Evolutionary conservation across 2,797 vertebrate species (phyloP).

Genomic region (Paratrypauchen microcephalus): DNA sequence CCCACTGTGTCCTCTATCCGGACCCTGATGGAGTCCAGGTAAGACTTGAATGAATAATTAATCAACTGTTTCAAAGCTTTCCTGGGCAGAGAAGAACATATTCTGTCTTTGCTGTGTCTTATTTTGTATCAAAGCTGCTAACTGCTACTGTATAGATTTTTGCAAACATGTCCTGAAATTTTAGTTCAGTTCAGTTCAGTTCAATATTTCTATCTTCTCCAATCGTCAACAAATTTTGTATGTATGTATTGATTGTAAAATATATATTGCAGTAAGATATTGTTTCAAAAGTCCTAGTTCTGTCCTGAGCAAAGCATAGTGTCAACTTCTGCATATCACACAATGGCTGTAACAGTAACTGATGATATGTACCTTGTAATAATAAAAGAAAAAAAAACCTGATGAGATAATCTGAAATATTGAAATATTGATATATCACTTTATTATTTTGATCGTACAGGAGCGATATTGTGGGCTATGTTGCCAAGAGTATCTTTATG

Average conservation of each 20-base stretch:
- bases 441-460: too few species aligned
- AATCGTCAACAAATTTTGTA: neutral
- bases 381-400: too few species aligned
- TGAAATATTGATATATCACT: too few species aligned
- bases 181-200: neutral
- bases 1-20: conserved; percentile 91
- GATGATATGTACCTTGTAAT: too few species aligned
- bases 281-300: neutral
- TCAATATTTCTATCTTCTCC: neutral
- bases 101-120: too few species aligned
- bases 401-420: conserved; percentile 27
- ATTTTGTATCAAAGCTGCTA: too few species aligned
- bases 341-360: conserved; percentile 28
- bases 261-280: neutral
- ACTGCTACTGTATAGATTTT: too few species aligned
- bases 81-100: too few species aligned
- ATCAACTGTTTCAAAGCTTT: neutral
- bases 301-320: conserved; percentile 60
- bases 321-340: conserved; percentile 68
- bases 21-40: conserved; percentile 94
- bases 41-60: conserved; percentile 47
- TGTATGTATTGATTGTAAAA: neutral
- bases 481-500: too few species aligned
- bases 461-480: too few species aligned
- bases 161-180: neutral